Percentiles rank a stretch among this genome's conserved stretches.
Conservation (phyloP, 2,113 vertebrate species). For the Zootoca vivipara region DNA sequence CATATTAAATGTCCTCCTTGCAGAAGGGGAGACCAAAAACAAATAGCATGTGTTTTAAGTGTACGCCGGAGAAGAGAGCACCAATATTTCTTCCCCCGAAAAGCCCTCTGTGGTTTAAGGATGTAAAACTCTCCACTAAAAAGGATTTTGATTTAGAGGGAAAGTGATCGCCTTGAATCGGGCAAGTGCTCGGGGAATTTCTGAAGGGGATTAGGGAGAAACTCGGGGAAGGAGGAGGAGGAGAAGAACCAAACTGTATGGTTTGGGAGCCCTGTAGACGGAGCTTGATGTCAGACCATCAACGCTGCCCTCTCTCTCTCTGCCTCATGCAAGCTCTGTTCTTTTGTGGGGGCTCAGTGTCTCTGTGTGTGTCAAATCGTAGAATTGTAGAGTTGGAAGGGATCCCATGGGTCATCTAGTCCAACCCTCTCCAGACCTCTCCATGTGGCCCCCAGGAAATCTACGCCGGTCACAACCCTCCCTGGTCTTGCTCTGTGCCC, state of each 20-base stretch:
- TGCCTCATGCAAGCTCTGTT: background rate
- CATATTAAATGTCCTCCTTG: constrained; percentile 74
- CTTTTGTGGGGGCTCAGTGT: too few relatives aligned
- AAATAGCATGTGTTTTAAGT: constrained; percentile 74
- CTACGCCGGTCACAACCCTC: too few relatives aligned
- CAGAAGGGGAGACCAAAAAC: constrained; percentile 73
- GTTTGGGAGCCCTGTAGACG: background rate
- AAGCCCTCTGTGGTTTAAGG: constrained; percentile 51
- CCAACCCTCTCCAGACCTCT: too few relatives aligned
- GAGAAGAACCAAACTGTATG: background rate
- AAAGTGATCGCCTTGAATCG: constrained; percentile 24
- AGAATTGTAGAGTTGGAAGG: too few relatives aligned
- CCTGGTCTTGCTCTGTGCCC: too few relatives aligned
- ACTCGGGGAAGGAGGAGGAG: background rate
- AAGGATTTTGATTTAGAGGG: constrained; percentile 2
- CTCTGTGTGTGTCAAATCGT: too few relatives aligned
- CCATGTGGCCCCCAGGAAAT: too few relatives aligned
- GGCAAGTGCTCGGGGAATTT: constrained; percentile 16
- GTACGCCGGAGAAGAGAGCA: constrained; percentile 63
- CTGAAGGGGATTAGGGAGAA: constrained; percentile 10
- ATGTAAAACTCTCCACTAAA: constrained; percentile 45
- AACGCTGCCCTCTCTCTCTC: too few relatives aligned
- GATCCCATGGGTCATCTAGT: too few relatives aligned
- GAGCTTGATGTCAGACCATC: background rate
- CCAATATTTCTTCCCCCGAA: constrained; percentile 56